Evolutionary conservation across 1,140 invertebrate genomes (phyloP).

Genomic region (Alviniconcha marisindica): DNA sequence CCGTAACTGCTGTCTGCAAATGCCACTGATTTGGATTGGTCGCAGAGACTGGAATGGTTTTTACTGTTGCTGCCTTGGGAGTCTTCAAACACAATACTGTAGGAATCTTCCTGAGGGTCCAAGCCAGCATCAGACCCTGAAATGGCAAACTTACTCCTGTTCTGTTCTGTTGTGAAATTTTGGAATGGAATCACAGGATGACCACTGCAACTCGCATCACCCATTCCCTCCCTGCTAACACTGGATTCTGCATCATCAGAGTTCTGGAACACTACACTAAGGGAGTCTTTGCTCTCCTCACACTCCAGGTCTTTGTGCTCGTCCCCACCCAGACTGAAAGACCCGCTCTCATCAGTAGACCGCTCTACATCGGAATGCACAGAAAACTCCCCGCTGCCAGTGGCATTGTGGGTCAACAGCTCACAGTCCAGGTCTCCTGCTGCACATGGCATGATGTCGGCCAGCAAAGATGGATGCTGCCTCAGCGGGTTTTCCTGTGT

Average conservation of each 20-base stretch:
- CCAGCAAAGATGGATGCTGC: background rate
- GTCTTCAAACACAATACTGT: slow-evolving; percentile 80
- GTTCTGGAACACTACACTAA: slow-evolving; percentile 41
- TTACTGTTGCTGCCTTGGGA: slow-evolving; percentile 62
- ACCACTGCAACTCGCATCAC: background rate
- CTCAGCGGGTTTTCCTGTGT: background rate
- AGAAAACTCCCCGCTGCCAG: slow-evolving; percentile 62
- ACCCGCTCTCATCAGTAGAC: slow-evolving; percentile 62
- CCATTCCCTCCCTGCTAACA: background rate
- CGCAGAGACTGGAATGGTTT: background rate
- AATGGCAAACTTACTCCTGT: background rate
- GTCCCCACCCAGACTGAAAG: slow-evolving; percentile 54
- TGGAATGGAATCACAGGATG: background rate
- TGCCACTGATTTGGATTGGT: background rate
- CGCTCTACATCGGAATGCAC: slow-evolving; percentile 47
- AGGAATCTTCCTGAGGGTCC: slow-evolving; percentile 48
- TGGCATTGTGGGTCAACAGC: background rate
- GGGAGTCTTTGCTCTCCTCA: slow-evolving; percentile 31
- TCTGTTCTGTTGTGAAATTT: background rate
- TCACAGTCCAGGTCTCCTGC: background rate
- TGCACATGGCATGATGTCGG: background rate
- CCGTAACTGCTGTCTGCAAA: slow-evolving; percentile 26
- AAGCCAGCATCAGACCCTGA: background rate
- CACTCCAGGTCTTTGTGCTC: slow-evolving; percentile 33
- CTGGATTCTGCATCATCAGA: slow-evolving; percentile 14